phyloP scores from a whole-genome alignment of 2,797 vertebrate genomes.

The Vespertilio murinus region DNA sequence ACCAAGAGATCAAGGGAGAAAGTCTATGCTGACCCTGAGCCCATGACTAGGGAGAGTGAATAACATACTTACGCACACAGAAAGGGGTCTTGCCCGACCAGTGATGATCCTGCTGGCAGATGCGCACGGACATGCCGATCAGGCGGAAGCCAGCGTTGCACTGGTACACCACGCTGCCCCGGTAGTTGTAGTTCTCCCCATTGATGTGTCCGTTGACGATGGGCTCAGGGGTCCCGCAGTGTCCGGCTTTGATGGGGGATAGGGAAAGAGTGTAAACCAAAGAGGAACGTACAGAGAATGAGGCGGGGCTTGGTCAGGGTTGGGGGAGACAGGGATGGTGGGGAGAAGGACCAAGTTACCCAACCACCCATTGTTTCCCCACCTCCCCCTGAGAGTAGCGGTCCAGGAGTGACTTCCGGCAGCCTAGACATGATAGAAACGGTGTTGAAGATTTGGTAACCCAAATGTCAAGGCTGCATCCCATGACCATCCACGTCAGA shows the following conservation, averaged over 20 bases:
- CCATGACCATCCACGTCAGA: neutral
- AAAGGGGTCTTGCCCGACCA: slow-evolving; percentile 97
- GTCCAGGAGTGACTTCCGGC: neutral
- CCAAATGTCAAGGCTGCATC: neutral
- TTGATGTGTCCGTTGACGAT: slow-evolving; percentile 97
- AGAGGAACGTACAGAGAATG: neutral
- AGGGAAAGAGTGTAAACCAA: neutral
- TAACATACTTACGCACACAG: slow-evolving; percentile 95
- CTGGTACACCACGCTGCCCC: slow-evolving; percentile 98
- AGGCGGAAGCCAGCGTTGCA: slow-evolving; percentile 96
- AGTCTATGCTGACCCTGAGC: neutral
- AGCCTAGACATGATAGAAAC: neutral
- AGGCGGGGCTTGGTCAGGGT: neutral
- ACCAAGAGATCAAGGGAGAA: neutral
- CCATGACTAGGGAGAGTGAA: slow-evolving; percentile 29
- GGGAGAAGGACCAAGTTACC: neutral
- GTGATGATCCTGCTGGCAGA: slow-evolving; percentile 98
- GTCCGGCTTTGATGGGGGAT: slow-evolving; percentile 88
- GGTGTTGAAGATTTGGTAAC: neutral
- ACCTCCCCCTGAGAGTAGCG: neutral
- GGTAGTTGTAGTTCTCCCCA: slow-evolving; percentile 97
- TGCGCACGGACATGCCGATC: slow-evolving; percentile 96
- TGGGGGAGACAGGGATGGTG: neutral
- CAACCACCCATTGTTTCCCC: neutral
- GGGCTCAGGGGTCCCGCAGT: slow-evolving; percentile 94